Evolutionary conservation across 1,140 invertebrate species (phyloP).

Genomic region (Mycetomoellerius zeteki): DNA sequence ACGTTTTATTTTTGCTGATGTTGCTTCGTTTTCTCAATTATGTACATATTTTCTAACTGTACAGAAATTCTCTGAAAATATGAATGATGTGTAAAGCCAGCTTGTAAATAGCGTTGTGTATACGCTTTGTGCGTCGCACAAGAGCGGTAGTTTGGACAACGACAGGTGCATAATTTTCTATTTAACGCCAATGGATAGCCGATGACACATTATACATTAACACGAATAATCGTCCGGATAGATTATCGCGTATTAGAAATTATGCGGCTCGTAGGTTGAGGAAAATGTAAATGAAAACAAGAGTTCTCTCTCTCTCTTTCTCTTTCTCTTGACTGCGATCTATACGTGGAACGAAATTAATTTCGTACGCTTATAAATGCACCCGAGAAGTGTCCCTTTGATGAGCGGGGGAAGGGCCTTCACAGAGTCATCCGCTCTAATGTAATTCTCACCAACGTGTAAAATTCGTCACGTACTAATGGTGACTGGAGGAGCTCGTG

Average conservation of each 20-base stretch:
- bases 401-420: constrained; percentile 62
- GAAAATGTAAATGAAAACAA: not conserved
- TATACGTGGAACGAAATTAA: constrained; percentile 47
- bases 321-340: not conserved
- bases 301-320: not conserved
- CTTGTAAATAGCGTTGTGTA: constrained; percentile 55
- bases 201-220: constrained; percentile 17
- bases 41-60: not conserved
- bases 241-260: constrained; percentile 46
- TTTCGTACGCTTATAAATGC: constrained; percentile 45
- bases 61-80: constrained; percentile 42
- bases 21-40: not conserved
- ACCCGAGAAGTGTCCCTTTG: constrained; percentile 68
- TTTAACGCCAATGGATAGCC: constrained; percentile 50
- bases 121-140: constrained; percentile 29
- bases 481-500: constrained; percentile 39
- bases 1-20: not conserved
- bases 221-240: constrained; percentile 29
- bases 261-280: not conserved
- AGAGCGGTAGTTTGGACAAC: constrained; percentile 43
- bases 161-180: constrained; percentile 66
- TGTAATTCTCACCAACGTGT: constrained; percentile 77
- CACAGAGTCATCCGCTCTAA: constrained; percentile 73
- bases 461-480: constrained; percentile 77
- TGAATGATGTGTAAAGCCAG: constrained; percentile 46